phyloP scores from a whole-genome alignment of 2,113 vertebrate genomes.

The Myrmecobius fasciatus region DNA sequence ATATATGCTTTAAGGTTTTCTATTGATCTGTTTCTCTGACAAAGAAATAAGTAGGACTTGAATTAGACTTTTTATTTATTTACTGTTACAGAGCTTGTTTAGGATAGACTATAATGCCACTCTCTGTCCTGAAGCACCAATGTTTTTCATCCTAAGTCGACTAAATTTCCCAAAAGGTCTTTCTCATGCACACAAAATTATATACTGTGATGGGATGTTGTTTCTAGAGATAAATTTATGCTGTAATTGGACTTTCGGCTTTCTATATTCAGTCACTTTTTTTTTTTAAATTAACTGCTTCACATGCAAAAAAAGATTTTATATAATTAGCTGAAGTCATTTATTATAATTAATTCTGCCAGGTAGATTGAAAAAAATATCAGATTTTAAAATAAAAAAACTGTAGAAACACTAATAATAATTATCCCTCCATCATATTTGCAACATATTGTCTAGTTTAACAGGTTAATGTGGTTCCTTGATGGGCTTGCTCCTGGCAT shows the following conservation, averaged over 20 bases:
- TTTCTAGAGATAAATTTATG: not conserved
- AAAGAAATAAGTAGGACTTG: conserved; percentile 23
- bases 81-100: conserved; percentile 13
- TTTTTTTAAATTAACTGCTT: conserved; percentile 41
- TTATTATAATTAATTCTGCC: conserved; percentile 50
- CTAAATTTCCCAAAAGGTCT: conserved; percentile 19
- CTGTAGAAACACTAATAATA: conserved; percentile 45
- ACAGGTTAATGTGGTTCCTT: conserved; percentile 61
- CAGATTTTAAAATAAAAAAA: conserved; percentile 64
- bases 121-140: not conserved
- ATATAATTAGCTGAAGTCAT: conserved; percentile 48
- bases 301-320: conserved; percentile 15
- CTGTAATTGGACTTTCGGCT: not conserved
- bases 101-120: not conserved
- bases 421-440: conserved; percentile 58
- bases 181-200: conserved; percentile 39
- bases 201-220: not conserved
- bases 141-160: conserved; percentile 55
- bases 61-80: conserved; percentile 47
- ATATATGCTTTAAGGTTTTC: conserved; percentile 32
- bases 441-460: conserved; percentile 53
- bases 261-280: not conserved
- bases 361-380: conserved; percentile 58
- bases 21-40: conserved; percentile 28
- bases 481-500: conserved; percentile 57